Base-by-base conservation (phyloP, 37 sponge, comb jelly and placozoan species). In the Dysidea cf. avara region DNA sequence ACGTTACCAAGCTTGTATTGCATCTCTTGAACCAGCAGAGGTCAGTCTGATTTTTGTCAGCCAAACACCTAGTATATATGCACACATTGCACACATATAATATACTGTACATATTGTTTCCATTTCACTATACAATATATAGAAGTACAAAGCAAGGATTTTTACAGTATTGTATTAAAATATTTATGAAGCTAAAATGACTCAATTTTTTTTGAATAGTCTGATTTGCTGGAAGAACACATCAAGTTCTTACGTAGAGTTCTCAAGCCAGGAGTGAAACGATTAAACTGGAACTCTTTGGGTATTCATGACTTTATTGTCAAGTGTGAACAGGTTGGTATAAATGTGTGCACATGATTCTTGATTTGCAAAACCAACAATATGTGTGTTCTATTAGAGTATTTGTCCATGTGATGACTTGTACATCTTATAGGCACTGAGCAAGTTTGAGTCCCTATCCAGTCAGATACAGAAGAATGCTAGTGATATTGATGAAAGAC, bases 201-300 rank as follows among this genome's bases (percentile, higher is more conserved):
- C n/a, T n/a, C n/a, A n/a, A n/a, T n/a, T n/a, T n/a, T n/a, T n/a
- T n/a, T n/a, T n/a, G n/a, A n/a, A n/a, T 56, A 95, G 92, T 57
- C 71, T 60, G 76, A 92, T 51, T 74, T 98, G 61, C 57, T 98
- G 54, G 88, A 84, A 14, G 99, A 87, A 29, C 94, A 95, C 56
- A 74, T 95, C 46, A 83, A 75, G 81, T 68, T 77, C 14, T 81
- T 99, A 66, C 93, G 90, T 61, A 53, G 88, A 37, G 83, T 71
- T 11, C 66, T 99, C 51, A 83, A 78, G 39, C 94, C 99, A 54
- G 99, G 99, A 13, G 79, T 64, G 53, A 95, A 95, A 78, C 68
- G 96, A n/a, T 86, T 95, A 77, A 99, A 99, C 85, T 99, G 99
- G 99, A 99, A 92, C 70, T 89, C 94, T 1, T 86, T 99, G 38